phyloP scores from a whole-genome alignment of 2,113 vertebrate genomes.

The cat (Felis catus) region DNA sequence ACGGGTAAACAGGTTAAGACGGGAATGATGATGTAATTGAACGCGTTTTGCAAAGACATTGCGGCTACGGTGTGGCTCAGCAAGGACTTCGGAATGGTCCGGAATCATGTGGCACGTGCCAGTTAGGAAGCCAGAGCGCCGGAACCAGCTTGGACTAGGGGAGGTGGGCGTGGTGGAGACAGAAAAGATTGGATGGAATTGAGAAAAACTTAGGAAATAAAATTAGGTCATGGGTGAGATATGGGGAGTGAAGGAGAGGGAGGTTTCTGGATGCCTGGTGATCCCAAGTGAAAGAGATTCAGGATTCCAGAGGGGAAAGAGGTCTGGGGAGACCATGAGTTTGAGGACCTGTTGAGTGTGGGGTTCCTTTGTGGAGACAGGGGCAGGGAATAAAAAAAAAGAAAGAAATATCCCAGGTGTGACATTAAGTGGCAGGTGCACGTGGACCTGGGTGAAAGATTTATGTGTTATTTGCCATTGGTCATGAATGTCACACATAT shows the following conservation, averaged over 20 bases:
- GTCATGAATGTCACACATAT: not conserved
- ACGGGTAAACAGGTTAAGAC: fast-evolving
- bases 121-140: not conserved
- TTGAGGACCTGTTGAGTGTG: not conserved
- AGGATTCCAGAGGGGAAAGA: not conserved
- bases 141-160: not conserved
- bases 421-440: not conserved
- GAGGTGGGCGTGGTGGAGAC: not conserved
- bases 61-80: not conserved
- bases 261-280: not conserved
- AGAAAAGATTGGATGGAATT: not conserved
- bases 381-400: not conserved
- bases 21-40: not conserved
- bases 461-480: not conserved
- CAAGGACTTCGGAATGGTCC: not conserved
- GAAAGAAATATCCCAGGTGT: too few species aligned
- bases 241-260: not conserved
- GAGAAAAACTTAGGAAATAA: not conserved
- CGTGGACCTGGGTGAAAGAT: not conserved
- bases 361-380: not conserved
- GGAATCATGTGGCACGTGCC: not conserved
- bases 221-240: not conserved
- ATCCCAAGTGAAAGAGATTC: not conserved
- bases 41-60: not conserved
- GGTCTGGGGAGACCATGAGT: not conserved